Evolutionary conservation across 2,113 vertebrate genomes (phyloP).

Genomic region (human): GRCh38 chr5:161026501-161027000

Average conservation of each 20-base stretch:
- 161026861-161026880: background rate
- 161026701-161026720: background rate
- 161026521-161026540: background rate
- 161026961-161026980: background rate
- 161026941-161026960: background rate
- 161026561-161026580: background rate
- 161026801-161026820: background rate
- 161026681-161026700: background rate
- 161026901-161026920: background rate
- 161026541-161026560: background rate
- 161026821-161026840: background rate
- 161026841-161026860: background rate
- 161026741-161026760: background rate
- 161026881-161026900: background rate
- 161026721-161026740: background rate
- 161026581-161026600: background rate
- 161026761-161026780: background rate
- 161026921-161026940: background rate
- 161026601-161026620: background rate
- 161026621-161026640: background rate
- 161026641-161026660: background rate
- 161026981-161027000: background rate
- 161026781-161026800: background rate
- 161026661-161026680: background rate
- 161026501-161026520: background rate